Percentiles rank a stretch among this genome's conserved stretches.
phyloP scores from a whole-genome alignment of 2,797 vertebrate species.

The Semotilus atromaculatus region DNA sequence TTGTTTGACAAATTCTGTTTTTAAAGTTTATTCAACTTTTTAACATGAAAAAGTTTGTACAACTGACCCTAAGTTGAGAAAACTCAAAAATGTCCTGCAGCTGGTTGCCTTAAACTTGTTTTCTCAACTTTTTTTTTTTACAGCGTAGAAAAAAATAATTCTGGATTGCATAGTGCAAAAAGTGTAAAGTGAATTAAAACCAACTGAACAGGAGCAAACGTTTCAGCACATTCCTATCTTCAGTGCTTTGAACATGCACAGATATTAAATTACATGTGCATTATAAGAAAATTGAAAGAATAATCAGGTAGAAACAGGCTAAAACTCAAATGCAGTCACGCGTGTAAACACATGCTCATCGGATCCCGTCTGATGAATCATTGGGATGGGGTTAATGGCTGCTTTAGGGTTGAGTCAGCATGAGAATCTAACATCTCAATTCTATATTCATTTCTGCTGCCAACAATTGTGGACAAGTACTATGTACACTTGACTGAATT shows the following conservation, averaged over 20 bases:
- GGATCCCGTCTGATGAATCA: constrained; percentile 34
- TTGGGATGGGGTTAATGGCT: constrained; percentile 7
- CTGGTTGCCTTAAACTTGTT: too few relatives aligned
- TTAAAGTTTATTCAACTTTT: too few relatives aligned
- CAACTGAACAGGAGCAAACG: too few relatives aligned
- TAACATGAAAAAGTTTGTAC: too few relatives aligned
- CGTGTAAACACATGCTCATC: constrained; percentile 20
- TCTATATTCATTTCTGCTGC: constrained; percentile 2
- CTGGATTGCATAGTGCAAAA: too few relatives aligned
- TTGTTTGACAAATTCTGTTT: too few relatives aligned
- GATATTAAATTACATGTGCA: neutral
- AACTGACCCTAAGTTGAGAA: too few relatives aligned
- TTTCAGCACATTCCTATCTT: too few relatives aligned
- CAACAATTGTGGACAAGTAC: constrained; percentile 26
- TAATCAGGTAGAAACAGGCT: neutral
- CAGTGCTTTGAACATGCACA: neutral
- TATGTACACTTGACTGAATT: constrained; percentile 35
- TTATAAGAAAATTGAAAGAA: neutral
- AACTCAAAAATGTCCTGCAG: too few relatives aligned
- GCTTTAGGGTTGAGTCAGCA: constrained; percentile 28
- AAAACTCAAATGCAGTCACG: constrained; percentile 8
- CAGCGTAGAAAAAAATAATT: too few relatives aligned
- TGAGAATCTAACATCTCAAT: constrained; percentile 14
- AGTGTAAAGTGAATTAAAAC: too few relatives aligned
- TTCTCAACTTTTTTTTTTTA: too few relatives aligned